phyloP scores from a whole-genome alignment of 2,113 vertebrate species.

The Corynorhinus townsendii region DNA sequence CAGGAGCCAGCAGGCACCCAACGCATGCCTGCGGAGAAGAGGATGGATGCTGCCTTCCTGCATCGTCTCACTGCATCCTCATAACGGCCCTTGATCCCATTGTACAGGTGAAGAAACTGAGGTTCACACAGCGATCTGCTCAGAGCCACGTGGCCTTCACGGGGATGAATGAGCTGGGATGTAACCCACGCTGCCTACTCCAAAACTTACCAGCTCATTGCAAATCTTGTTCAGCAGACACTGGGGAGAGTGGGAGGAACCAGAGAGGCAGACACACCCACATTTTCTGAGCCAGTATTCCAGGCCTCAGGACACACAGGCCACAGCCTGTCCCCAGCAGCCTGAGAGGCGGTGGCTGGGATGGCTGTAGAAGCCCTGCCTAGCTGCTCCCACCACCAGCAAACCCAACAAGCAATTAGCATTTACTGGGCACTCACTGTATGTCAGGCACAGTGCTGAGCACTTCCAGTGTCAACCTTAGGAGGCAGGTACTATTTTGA shows the following conservation, averaged over 20 bases:
- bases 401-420: background rate
- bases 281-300: background rate
- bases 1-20: background rate
- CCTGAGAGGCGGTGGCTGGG: background rate
- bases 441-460: accelerated
- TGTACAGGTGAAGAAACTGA: background rate
- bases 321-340: background rate
- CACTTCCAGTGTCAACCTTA: background rate
- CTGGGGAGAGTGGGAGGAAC: background rate
- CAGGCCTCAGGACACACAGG: background rate
- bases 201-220: background rate
- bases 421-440: background rate
- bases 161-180: background rate
- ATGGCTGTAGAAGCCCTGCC: background rate
- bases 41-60: background rate
- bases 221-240: accelerated
- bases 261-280: background rate
- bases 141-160: background rate
- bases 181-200: background rate
- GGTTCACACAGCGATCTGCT: background rate
- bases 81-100: background rate
- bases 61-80: background rate
- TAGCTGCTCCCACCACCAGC: background rate
- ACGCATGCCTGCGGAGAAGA: accelerated
- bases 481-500: background rate